These are phyloP conservation scores for Tenodera sinensis DNA, from an alignment of 2,888 invertebrate genomes.

Conservation along the genomic window DNA sequence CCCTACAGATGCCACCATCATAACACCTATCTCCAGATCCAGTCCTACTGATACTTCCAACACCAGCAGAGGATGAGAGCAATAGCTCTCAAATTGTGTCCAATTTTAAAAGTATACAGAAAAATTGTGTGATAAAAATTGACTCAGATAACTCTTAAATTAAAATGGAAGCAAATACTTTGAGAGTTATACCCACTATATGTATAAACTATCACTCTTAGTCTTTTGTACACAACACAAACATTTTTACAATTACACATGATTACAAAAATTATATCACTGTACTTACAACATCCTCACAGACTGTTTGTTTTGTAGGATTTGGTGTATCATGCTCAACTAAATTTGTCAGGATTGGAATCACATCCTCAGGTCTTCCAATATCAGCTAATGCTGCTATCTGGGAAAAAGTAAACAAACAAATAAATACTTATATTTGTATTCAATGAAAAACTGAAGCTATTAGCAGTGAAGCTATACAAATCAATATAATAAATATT, in stretches of 20 bases:
- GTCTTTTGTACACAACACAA: neutral
- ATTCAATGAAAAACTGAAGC: no score
- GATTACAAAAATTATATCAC: neutral
- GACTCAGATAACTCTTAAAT: no score
- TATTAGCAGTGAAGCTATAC: no score
- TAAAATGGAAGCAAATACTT: neutral
- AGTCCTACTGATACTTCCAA: no score
- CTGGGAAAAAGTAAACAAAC: constrained; percentile 37
- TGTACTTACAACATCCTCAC: constrained; percentile 56
- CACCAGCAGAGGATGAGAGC: no score
- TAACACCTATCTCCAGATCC: no score
- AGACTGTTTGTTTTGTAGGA: constrained; percentile 56
- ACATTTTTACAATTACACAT: neutral
- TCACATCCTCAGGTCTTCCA: constrained; percentile 60
- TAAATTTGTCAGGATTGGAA: constrained; percentile 56
- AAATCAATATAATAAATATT: no score
- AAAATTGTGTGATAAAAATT: no score
- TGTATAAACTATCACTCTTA: neutral
- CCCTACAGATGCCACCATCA: no score
- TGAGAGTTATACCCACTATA: neutral
- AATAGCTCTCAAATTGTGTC: no score
- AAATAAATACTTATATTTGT: neutral
- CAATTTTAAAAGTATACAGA: no score
- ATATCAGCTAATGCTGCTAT: constrained; percentile 57
- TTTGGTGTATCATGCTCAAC: constrained; percentile 55